These are phyloP conservation scores for Alviniconcha marisindica DNA, from an alignment of 1,140 invertebrate species.

Conservation along the genomic window DNA sequence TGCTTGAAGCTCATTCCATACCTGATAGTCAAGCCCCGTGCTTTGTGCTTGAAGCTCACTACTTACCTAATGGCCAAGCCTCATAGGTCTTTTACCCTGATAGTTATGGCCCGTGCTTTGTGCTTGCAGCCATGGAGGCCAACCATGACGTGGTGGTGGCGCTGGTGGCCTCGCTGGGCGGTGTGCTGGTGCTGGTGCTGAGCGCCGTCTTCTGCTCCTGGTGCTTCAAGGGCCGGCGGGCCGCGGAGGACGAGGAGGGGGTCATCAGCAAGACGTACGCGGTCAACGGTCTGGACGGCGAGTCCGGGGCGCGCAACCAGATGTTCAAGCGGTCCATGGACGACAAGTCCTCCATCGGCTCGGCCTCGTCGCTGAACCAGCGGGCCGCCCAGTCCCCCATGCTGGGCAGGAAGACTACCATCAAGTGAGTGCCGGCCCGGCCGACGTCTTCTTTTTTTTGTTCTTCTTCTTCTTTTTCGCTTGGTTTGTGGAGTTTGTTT, in stretches of 20 bases:
- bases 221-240: slow-evolving; percentile 42
- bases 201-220: slow-evolving; percentile 43
- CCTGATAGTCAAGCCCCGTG: too few relatives aligned
- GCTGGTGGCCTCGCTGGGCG: slow-evolving; percentile 17
- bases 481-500: background rate
- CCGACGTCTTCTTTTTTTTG: background rate
- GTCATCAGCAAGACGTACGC: slow-evolving; percentile 36
- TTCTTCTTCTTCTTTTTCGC: background rate
- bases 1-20: too few relatives aligned
- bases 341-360: slow-evolving; percentile 42
- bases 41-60: too few relatives aligned
- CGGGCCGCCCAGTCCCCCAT: slow-evolving; percentile 40
- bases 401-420: slow-evolving; percentile 47
- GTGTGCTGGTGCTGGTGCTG: slow-evolving; percentile 38
- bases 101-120: too few relatives aligned
- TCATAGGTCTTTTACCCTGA: too few relatives aligned
- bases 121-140: slow-evolving; percentile 29
- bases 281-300: slow-evolving; percentile 42
- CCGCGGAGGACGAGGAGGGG: slow-evolving; percentile 43
- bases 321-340: slow-evolving; percentile 50
- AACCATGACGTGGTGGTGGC: slow-evolving; percentile 23
- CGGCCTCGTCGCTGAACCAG: slow-evolving; percentile 37
- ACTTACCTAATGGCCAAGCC: too few relatives aligned
- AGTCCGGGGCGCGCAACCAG: slow-evolving; percentile 38
- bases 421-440: slow-evolving; percentile 53